Conservation (phyloP, 2,888 invertebrate genomes). For the Cotesia congregata region DNA sequence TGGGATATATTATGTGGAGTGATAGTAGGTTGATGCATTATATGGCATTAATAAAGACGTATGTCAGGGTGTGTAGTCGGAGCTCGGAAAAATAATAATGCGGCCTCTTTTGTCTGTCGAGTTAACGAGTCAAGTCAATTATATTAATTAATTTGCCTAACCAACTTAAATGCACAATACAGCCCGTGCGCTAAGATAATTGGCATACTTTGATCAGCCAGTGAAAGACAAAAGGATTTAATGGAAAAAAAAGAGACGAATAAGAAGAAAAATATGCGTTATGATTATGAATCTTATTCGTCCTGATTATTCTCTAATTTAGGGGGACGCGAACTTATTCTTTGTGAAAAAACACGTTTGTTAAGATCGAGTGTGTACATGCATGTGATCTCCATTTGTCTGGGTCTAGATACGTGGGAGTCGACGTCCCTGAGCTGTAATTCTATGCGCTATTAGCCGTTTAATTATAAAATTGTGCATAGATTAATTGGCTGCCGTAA, state of each 20-base stretch:
- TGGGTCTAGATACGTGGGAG: constrained; percentile 63
- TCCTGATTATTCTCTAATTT: constrained; percentile 26
- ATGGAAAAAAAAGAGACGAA: constrained; percentile 25
- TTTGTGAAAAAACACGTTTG: constrained; percentile 14
- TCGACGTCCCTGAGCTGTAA: constrained; percentile 65
- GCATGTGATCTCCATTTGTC: neutral
- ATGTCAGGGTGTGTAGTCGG: constrained; percentile 25
- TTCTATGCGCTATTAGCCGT: constrained; percentile 69
- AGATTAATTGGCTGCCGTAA: constrained; percentile 69
- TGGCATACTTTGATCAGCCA: constrained; percentile 31
- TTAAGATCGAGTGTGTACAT: neutral
- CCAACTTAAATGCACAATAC: constrained; percentile 60
- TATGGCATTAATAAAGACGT: constrained; percentile 10
- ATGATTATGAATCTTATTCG: constrained; percentile 23
- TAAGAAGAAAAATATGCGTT: constrained; percentile 26
- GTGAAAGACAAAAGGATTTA: constrained; percentile 33
- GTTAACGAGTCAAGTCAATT: constrained; percentile 67
- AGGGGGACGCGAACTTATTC: constrained; percentile 17
- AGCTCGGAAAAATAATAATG: constrained; percentile 41
- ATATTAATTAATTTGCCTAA: constrained; percentile 67
- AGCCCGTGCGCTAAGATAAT: constrained; percentile 40
- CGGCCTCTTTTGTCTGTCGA: constrained; percentile 46
- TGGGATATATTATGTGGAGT: constrained; percentile 1
- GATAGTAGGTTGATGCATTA: neutral
- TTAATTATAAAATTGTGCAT: constrained; percentile 70